Base-by-base conservation (phyloP, 2,113 vertebrate species). In the Ibidorhyncha struthersii region DNA sequence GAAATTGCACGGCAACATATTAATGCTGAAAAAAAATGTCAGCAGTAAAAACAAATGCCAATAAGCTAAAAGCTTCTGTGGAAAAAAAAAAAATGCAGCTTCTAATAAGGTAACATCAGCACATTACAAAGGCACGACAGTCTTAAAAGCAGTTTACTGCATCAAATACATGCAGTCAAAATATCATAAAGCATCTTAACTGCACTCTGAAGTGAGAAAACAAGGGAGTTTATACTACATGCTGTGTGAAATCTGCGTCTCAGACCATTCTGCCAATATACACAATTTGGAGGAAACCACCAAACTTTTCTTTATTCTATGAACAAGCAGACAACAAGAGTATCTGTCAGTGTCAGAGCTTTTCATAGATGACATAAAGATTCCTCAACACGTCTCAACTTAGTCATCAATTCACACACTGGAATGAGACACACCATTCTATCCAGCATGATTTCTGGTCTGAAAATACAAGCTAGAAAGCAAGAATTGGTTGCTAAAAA, bases 31-130 rank as follows among this genome's bases (percentile, higher is more conserved):
- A 97, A 97, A 86, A 96, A 93, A 40, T 58, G 62, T 92, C 89
- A 83, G 93, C 79, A 95, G 83, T 96, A 96, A 98, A 94, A 98
- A 93, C 89, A 94, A 97, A 96, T 91, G 85, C 96, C 92, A 98
- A 91, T 80, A 96, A 92, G 95, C 45, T 82, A 85, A 93, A 88
- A 47, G 94, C 89, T 95, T 97, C 89, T 81, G 71, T 89, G 61
- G 49, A 93, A 77, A 91, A 69, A 41, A 96, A 92, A 82, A 34
- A 66, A 66, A 29, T 34, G 63, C 81, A 96, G 85, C 72, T 94
- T 87, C 69, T 59, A 53, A 89, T 93, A 97, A 87, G 61, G 76
- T 92, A 97, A 83, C 49, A 96, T 95, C 91, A 96, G 76, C 81
- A 81, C 65, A 71, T 95, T 96, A 96, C 73, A 94, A 97, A 97